Evolutionary conservation across 2,113 vertebrate species (phyloP).

Genomic region (Myanophis thanlyinensis): DNA sequence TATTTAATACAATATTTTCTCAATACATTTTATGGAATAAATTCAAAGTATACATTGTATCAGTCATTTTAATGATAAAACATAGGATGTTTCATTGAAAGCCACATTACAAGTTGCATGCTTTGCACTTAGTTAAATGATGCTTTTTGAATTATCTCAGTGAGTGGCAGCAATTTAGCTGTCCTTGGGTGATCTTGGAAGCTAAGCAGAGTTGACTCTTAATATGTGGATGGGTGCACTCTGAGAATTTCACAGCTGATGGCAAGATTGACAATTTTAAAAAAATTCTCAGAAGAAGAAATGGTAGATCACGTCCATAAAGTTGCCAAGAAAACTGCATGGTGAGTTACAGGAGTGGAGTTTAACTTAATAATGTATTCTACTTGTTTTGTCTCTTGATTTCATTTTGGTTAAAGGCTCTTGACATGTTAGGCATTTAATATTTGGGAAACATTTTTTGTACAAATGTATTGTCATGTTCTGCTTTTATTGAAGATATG

Average conservation of each 20-base stretch:
- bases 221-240: background rate
- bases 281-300: background rate
- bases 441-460: background rate
- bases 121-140: background rate
- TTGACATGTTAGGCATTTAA: background rate
- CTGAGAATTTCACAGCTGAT: background rate
- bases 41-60: background rate
- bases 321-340: background rate
- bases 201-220: background rate
- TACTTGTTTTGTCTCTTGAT: background rate
- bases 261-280: background rate
- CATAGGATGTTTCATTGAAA: background rate
- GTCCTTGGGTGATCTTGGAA: background rate
- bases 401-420: background rate
- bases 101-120: background rate
- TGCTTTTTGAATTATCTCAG: background rate
- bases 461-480: background rate
- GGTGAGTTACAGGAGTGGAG: background rate
- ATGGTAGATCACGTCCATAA: background rate
- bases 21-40: background rate
- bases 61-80: background rate
- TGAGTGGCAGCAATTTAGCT: background rate
- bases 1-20: conserved; percentile 13
- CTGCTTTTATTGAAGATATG: background rate
- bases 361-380: background rate